Conservation (phyloP, 2,888 invertebrate species). For the Enchytraeus crypticus region DNA sequence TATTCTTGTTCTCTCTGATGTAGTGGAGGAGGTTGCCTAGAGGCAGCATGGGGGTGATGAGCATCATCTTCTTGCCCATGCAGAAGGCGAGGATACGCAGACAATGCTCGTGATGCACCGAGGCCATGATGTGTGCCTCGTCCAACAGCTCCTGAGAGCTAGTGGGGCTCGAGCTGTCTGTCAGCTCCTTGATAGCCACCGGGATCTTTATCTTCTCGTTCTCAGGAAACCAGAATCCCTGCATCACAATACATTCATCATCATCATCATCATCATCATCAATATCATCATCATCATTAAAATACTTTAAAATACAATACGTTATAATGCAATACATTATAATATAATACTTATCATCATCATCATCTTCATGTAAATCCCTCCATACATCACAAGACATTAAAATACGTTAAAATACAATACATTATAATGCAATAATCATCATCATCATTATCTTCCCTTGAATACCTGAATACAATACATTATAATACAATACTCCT, state of each 20-base stretch:
- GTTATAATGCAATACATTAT: no score
- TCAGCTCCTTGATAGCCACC: constrained; percentile 12
- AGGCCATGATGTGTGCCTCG: constrained; percentile 11
- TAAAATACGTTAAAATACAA: no score
- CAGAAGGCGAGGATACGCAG: constrained; percentile 12
- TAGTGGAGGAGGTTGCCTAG: constrained; percentile 12
- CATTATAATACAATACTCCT: no score
- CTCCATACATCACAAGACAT: no score
- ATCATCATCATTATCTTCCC: no score
- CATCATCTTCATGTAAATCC: background rate
- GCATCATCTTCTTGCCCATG: constrained; percentile 9
- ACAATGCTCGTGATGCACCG: constrained; percentile 8
- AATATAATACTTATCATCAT: background rate
- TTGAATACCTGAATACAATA: no score
- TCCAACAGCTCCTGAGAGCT: constrained; percentile 7
- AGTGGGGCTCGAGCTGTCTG: constrained; percentile 19
- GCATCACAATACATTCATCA: constrained; percentile 16
- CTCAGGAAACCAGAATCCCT: constrained; percentile 14
- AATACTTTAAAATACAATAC: no score
- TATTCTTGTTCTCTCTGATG: constrained; percentile 3
- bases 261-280: background rate
- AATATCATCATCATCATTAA: background rate
- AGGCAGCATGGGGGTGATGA: constrained; percentile 13
- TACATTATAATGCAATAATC: no score
- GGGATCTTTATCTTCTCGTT: background rate